A percentile compares a stretch with the other conserved stretches of the same genome.
Conservation (phyloP, 2,888 invertebrate species). For the Idaea dimidiata region DNA sequence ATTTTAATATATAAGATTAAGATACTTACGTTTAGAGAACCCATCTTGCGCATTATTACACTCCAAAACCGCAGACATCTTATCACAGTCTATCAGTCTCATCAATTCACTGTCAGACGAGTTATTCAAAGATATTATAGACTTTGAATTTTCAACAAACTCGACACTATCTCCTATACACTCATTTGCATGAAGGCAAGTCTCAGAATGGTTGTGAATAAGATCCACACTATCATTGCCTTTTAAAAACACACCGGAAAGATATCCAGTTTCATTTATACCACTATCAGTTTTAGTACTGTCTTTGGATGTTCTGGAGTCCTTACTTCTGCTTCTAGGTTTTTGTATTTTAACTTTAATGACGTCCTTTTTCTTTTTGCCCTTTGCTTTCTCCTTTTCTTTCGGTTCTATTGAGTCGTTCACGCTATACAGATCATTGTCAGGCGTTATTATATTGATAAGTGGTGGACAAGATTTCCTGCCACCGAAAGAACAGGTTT, state of each 20-base stretch:
- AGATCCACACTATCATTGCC: constrained; percentile 54
- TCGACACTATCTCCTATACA: constrained; percentile 59
- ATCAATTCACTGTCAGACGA: constrained; percentile 27
- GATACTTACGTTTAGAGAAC: background rate
- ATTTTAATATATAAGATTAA: too few relatives aligned
- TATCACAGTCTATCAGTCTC: constrained; percentile 28
- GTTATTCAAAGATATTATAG: constrained; percentile 51
- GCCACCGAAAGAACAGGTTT: constrained; percentile 45
- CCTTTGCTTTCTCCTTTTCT: constrained; percentile 31
- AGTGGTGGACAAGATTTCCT: constrained; percentile 59
- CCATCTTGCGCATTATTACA: constrained; percentile 43
- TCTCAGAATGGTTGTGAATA: constrained; percentile 72
- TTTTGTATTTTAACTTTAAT: constrained; percentile 69
- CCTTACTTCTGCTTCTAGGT: constrained; percentile 38
- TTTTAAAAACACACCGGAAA: constrained; percentile 31
- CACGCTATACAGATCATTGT: constrained; percentile 24
- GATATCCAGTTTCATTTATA: constrained; percentile 49
- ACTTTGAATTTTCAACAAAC: constrained; percentile 47
- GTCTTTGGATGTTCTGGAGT: constrained; percentile 19
- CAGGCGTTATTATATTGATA: constrained; percentile 30
- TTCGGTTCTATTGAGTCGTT: constrained; percentile 25
- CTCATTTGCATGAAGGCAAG: constrained; percentile 62
- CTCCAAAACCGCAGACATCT: constrained; percentile 37
- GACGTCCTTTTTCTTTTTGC: constrained; percentile 56
- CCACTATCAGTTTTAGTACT: constrained; percentile 47